A percentile compares a stretch with the other conserved stretches of the same genome.
phyloP scores from a whole-genome alignment of 2,113 vertebrate genomes.

The Mohoua ochrocephala region DNA sequence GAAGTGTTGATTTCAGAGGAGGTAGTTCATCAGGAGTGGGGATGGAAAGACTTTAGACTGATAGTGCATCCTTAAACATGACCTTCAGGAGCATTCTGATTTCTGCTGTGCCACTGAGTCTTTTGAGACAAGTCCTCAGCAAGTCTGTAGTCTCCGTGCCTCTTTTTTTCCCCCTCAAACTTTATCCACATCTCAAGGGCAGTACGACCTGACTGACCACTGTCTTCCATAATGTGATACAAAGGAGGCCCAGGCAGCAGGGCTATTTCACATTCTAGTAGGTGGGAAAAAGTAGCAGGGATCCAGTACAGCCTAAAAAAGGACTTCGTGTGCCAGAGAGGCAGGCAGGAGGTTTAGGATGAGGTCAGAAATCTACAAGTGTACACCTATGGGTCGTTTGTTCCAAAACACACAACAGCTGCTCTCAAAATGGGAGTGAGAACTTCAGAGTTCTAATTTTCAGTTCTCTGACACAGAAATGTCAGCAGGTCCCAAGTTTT shows the following conservation, averaged over 20 bases:
- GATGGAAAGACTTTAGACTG: not conserved
- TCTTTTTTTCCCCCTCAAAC: not conserved
- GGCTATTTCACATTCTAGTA: not conserved
- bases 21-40: not conserved
- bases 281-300: not conserved
- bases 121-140: not conserved
- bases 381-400: accelerated
- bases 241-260: not conserved
- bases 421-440: not conserved
- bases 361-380: not conserved
- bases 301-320: not conserved
- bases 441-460: not conserved
- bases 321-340: not conserved
- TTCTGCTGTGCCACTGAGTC: not conserved
- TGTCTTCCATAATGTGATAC: not conserved
- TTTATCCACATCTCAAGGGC: not conserved
- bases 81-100: not conserved
- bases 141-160: not conserved
- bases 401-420: not conserved
- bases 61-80: not conserved
- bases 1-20: not conserved
- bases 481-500: not conserved
- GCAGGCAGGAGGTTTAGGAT: not conserved
- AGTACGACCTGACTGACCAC: not conserved
- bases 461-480: not conserved